Evolutionary conservation across 2,113 vertebrate species (phyloP).

Genomic region (Miniopterus natalensis): DNA sequence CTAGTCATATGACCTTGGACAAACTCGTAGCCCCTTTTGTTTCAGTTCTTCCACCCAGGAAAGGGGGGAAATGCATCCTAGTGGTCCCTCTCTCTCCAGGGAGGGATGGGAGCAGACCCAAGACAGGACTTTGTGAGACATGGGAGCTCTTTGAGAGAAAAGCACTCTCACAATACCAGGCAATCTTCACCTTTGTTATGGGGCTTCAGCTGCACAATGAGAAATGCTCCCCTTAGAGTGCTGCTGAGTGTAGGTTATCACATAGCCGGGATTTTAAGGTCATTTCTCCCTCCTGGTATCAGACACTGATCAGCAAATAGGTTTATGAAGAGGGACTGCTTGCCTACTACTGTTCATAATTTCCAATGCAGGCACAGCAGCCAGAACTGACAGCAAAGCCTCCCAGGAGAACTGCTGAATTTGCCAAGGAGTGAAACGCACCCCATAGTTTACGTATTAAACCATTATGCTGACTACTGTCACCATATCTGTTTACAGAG

Average conservation of each 20-base stretch:
- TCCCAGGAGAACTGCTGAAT: constrained; percentile 61
- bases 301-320: constrained; percentile 64
- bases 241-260: background rate
- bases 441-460: constrained; percentile 61
- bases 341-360: constrained; percentile 59
- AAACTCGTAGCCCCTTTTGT: background rate
- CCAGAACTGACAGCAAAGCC: constrained; percentile 61
- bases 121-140: background rate
- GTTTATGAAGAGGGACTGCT: constrained; percentile 64
- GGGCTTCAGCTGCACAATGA: background rate
- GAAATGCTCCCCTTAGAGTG: background rate
- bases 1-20: background rate
- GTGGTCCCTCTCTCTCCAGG: background rate
- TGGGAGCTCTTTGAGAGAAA: background rate
- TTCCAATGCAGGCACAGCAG: constrained; percentile 55
- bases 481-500: background rate
- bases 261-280: constrained; percentile 34
- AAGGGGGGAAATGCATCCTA: background rate
- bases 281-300: constrained; percentile 54
- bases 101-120: background rate
- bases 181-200: background rate
- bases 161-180: background rate
- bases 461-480: background rate
- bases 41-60: background rate
- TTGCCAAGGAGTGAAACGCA: constrained; percentile 70